These are phyloP conservation scores for Platysternon megacephalum DNA, from an alignment of 2,113 vertebrate genomes.

Conservation along the genomic window DNA sequence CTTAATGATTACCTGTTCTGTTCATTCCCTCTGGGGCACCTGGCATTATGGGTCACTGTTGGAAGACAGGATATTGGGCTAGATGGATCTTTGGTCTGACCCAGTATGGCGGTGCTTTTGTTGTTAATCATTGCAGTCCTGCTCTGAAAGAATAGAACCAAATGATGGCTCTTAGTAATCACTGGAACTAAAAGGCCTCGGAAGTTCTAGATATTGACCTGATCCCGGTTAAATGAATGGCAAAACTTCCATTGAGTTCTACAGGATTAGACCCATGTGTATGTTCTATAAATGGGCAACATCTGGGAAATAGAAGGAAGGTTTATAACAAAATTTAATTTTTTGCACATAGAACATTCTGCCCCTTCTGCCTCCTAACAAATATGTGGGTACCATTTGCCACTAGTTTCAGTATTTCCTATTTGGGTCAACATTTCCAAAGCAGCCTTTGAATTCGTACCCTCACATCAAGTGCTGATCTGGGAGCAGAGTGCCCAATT, in stretches of 20 bases:
- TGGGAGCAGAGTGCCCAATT: background rate
- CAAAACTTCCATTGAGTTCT: background rate
- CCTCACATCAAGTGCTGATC: background rate
- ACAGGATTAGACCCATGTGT: accelerated
- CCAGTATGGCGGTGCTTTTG: too few relatives aligned
- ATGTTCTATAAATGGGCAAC: background rate
- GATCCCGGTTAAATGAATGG: background rate
- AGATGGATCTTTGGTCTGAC: too few relatives aligned
- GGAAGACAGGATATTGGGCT: too few relatives aligned
- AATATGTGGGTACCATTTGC: accelerated
- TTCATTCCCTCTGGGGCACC: too few relatives aligned
- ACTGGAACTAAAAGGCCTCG: background rate
- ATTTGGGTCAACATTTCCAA: background rate
- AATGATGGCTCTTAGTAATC: background rate
- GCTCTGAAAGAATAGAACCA: background rate
- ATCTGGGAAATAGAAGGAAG: background rate
- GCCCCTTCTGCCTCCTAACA: background rate
- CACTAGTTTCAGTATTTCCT: background rate
- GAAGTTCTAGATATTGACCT: background rate
- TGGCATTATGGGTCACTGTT: too few relatives aligned
- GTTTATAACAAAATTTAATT: accelerated
- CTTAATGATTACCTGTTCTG: too few relatives aligned
- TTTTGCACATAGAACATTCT: background rate
- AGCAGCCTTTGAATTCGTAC: background rate
- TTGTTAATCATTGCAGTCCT: background rate